Evolutionary conservation across 37 sponge, comb jelly and placozoan genomes (phyloP).

Genomic region (Geodia barretti): DNA sequence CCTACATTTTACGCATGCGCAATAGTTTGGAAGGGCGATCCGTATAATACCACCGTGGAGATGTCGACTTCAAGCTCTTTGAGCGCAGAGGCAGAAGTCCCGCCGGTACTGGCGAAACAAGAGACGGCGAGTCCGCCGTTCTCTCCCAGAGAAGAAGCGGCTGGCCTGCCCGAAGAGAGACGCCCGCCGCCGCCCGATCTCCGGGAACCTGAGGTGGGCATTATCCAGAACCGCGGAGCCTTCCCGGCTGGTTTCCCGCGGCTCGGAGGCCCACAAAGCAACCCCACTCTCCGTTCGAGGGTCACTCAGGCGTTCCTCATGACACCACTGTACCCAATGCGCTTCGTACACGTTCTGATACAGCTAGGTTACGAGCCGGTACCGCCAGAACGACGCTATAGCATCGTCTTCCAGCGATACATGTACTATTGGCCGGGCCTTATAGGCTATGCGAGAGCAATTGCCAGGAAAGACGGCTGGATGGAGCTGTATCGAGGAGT

Average conservation of each 20-base stretch:
- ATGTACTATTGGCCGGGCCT: slow-evolving; percentile 62
- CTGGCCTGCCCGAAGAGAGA: background rate
- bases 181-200: background rate
- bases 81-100: background rate
- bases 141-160: background rate
- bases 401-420: slow-evolving; percentile 30
- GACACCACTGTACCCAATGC: background rate
- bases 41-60: too few relatives aligned
- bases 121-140: background rate
- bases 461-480: slow-evolving; percentile 49
- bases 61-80: background rate
- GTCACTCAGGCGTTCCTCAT: background rate
- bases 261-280: too few relatives aligned
- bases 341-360: slow-evolving; percentile 30
- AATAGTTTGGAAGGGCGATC: too few relatives aligned
- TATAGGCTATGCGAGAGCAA: slow-evolving; percentile 25
- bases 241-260: too few relatives aligned
- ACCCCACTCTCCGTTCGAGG: background rate
- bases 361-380: slow-evolving; percentile 59
- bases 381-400: slow-evolving; percentile 28
- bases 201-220: background rate
- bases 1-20: background rate
- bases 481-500: slow-evolving; percentile 55
- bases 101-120: too few relatives aligned
- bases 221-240: too few relatives aligned